phyloP scores from a whole-genome alignment of 35 echinoderm and acorn worm species.

The Apostichopus californicus region DNA sequence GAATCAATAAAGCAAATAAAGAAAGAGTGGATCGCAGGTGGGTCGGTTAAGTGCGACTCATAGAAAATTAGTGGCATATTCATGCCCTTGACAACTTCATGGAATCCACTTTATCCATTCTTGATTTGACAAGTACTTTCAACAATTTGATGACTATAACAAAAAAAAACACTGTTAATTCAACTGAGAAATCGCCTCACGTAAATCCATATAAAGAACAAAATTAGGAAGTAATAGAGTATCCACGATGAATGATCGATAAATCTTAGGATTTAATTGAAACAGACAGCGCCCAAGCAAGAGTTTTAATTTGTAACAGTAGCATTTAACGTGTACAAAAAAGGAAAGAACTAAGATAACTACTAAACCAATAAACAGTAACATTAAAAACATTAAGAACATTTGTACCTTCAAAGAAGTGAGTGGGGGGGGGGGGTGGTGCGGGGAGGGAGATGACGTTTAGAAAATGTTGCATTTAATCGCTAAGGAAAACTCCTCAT shows the following conservation, averaged over 20 bases:
- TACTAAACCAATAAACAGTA: no score
- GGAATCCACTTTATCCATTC: constrained; percentile 1
- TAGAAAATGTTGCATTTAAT: no score
- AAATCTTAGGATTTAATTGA: neutral
- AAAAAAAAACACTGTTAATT: constrained; percentile 10
- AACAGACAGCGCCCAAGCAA: neutral
- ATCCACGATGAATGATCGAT: neutral
- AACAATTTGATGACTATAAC: neutral
- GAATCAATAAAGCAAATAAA: constrained; percentile 36
- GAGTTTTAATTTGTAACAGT: no score
- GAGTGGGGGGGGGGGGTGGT: no score
- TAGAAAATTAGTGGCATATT: constrained; percentile 10
- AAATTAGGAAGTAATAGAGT: constrained; percentile 12
- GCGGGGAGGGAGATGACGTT: no score
- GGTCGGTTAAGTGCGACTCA: constrained; percentile 17
- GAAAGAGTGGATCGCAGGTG: constrained; percentile 19
- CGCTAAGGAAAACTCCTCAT: no score
- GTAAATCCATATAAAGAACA: neutral
- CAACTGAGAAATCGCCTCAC: neutral
- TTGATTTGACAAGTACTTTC: constrained; percentile 16
- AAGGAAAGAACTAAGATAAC: no score
- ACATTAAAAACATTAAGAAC: no score
- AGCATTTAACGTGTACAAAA: no score
- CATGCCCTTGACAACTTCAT: constrained; percentile 7
- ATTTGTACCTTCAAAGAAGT: no score